Base-by-base conservation (phyloP, 2,888 invertebrate species). In the Phyto melanocephala region DNA sequence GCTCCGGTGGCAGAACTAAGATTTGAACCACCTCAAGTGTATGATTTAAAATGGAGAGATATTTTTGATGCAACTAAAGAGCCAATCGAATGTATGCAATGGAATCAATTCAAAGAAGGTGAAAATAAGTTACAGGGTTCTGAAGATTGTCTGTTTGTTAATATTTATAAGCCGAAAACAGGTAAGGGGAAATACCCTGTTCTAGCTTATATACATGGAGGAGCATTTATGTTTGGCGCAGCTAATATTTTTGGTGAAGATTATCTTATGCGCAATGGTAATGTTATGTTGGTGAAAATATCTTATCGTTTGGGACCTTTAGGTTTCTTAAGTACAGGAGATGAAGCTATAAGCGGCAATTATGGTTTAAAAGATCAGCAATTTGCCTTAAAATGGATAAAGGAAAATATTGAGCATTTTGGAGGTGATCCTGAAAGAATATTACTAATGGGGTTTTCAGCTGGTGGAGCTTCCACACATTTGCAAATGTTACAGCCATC, bases 281-380 rank as follows among this genome's bases (percentile, higher is more conserved):
- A 95, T 83, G 91, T 95, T 20, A 93, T 95, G 5, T 92, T 93
- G 0, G 94, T 95, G 2, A 94, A 93, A 1, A 84, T 95, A 0
- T 95, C 95, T 89, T 95, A 95, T 86, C 92, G 95, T 68, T 87
- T 95, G 33, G 95, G 95, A 70, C 93, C 94, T 0, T 88, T 95
- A 63, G 95, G 96, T 76, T 95, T 96, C 88, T 91, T 95, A 7
- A 95, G 94, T 87, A 95, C 95, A 0, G 95, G 94, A 56, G 95
- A 95, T 86, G 92, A 93, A 5, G 87, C 92, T 2, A 92, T 94
- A 0, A 94, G 95, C 0, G 95, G 95, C 4, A 95, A 95, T 88
- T 93, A 93, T 86, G 95, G 95, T 0, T 87, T 95, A 33, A 95
- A 95, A 87, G 96, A 95, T 91, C 95, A 95, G 91, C 91, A 92